Conservation (phyloP, 2,888 invertebrate species). For the Belgica antarctica region DNA sequence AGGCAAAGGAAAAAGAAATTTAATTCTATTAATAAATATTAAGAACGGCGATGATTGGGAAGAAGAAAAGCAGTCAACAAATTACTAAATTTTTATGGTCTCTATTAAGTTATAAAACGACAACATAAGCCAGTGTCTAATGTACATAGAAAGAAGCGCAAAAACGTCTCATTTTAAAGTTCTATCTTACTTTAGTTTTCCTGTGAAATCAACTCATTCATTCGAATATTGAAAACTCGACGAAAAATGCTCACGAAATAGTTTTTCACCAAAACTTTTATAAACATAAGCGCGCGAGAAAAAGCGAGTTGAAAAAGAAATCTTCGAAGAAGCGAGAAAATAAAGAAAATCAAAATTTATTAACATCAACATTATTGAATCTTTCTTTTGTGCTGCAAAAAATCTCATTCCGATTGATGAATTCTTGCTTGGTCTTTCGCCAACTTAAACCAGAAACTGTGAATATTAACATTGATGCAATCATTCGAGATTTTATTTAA, state of each 20-base stretch:
- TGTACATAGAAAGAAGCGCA: conserved; percentile 29
- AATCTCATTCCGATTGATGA: no score
- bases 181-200: conserved; percentile 20
- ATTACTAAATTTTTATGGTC: conserved; percentile 18
- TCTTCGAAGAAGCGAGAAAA: no score
- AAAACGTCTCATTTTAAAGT: conserved; percentile 11
- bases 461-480: conserved; percentile 3
- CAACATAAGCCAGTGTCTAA: conserved; percentile 39
- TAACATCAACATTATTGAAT: neutral
- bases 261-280: neutral
- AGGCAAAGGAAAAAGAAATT: conserved; percentile 11
- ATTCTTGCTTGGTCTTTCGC: neutral
- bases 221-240: neutral
- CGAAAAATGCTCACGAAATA: neutral
- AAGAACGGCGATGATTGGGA: neutral
- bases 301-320: neutral
- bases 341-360: conserved; percentile 10
- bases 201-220: conserved; percentile 3
- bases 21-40: no score
- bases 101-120: conserved; percentile 30
- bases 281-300: neutral
- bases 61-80: neutral
- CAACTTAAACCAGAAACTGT: neutral
- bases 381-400: neutral
- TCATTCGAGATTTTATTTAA: neutral